Evolutionary conservation across 2,888 invertebrate genomes (phyloP).

Genomic region (Cremastinae sp.): DNA sequence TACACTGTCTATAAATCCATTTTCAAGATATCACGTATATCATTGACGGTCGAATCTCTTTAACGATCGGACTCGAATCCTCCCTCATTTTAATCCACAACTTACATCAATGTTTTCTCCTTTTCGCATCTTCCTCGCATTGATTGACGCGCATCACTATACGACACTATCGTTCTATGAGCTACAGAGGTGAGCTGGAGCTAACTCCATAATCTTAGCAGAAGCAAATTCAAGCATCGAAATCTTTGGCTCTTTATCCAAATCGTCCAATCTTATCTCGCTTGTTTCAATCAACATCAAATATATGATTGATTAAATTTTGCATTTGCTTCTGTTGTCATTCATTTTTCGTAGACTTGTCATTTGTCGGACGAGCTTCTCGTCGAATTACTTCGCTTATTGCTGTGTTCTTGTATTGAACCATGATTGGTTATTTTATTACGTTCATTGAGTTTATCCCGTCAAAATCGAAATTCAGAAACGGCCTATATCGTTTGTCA

Average conservation of each 20-base stretch:
- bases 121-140: constrained; percentile 78
- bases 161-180: constrained; percentile 79
- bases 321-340: constrained; percentile 67
- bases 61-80: constrained; percentile 45
- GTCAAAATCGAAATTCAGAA: too few species aligned
- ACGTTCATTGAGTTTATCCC: not conserved
- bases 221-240: constrained; percentile 72
- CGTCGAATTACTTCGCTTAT: constrained; percentile 43
- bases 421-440: not conserved
- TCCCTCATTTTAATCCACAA: constrained; percentile 69
- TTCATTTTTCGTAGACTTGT: constrained; percentile 61
- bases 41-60: constrained; percentile 63
- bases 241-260: constrained; percentile 33
- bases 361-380: not conserved
- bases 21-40: constrained; percentile 5
- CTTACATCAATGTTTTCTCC: constrained; percentile 78
- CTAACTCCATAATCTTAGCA: constrained; percentile 72
- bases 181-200: constrained; percentile 80
- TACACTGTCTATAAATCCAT: too few species aligned
- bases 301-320: constrained; percentile 52
- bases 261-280: constrained; percentile 56
- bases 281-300: constrained; percentile 52
- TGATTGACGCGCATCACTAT: constrained; percentile 80
- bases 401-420: too few species aligned
- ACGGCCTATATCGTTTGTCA: too few species aligned